phyloP scores from a whole-genome alignment of 2,888 invertebrate species.

The Omphaloscelis lunosa region DNA sequence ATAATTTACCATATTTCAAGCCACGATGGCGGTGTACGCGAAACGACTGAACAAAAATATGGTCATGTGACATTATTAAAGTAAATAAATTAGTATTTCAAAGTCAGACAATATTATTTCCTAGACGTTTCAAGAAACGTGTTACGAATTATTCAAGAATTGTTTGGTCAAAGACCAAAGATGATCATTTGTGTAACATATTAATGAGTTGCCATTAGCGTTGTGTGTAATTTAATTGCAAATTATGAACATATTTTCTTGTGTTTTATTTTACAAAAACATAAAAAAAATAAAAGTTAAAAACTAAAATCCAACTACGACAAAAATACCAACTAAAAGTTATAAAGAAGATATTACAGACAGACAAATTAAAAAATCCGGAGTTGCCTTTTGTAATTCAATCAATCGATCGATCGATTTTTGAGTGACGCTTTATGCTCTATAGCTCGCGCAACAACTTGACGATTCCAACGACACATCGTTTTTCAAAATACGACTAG shows the following conservation, averaged over 20 bases:
- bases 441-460: neutral
- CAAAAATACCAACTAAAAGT: neutral
- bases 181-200: neutral
- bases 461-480: neutral
- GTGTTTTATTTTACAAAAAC: neutral
- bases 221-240: neutral
- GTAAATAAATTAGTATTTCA: conserved; percentile 2
- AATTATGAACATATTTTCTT: neutral
- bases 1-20: neutral
- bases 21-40: neutral
- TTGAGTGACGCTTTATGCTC: neutral
- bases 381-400: too few relatives aligned
- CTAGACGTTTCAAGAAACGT: neutral
- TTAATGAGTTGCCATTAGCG: neutral
- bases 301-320: neutral
- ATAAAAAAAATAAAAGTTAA: neutral
- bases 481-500: neutral
- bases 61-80: neutral
- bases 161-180: conserved; percentile 11
- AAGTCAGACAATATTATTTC: neutral
- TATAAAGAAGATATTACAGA: neutral
- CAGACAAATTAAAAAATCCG: neutral
- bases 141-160: conserved; percentile 5
- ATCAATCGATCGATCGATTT: too few relatives aligned
- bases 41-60: neutral